Percentiles rank a stretch among this genome's conserved stretches.
phyloP scores from a whole-genome alignment of 2,113 vertebrate species.

The Cyprinodon variegatus region DNA sequence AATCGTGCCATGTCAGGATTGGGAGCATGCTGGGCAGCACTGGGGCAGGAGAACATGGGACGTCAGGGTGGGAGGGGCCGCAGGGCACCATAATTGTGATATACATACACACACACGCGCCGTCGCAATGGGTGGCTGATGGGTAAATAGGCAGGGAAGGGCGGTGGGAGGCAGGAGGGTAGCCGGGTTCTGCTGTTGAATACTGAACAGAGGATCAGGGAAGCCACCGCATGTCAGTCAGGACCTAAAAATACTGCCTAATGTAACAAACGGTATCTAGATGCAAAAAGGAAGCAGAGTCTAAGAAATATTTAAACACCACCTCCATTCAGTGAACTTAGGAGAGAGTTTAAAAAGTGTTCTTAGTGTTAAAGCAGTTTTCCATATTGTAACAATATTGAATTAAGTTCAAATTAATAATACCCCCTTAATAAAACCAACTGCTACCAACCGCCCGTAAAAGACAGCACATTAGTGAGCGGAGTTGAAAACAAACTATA shows the following conservation, averaged over 20 bases:
- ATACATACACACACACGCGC: constrained; percentile 75
- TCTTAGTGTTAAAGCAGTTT: background rate
- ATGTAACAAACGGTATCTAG: constrained; percentile 49
- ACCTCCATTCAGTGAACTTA: background rate
- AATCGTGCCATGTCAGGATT: constrained; percentile 78
- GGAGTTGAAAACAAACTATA: background rate
- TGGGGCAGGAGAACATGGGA: constrained; percentile 51
- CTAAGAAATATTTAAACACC: constrained; percentile 31
- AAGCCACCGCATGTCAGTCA: constrained; percentile 54
- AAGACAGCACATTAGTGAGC: background rate
- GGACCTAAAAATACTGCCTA: constrained; percentile 55
- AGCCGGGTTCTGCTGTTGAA: constrained; percentile 67
- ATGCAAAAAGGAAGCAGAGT: constrained; percentile 44
- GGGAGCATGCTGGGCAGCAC: constrained; percentile 68
- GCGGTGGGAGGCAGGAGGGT: constrained; percentile 50
- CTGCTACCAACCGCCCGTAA: too few species aligned
- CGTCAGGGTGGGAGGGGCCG: constrained; percentile 37
- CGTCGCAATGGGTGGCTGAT: constrained; percentile 71
- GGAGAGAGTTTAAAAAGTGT: background rate
- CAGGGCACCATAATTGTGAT: constrained; percentile 73
- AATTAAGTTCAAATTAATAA: background rate
- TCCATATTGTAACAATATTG: background rate
- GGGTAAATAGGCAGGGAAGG: constrained; percentile 74
- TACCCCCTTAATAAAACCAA: background rate
- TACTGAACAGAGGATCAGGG: constrained; percentile 78